These are phyloP conservation scores for Dysmachus trigonus DNA, from an alignment of 2,888 invertebrate species.

Conservation along the genomic window DNA sequence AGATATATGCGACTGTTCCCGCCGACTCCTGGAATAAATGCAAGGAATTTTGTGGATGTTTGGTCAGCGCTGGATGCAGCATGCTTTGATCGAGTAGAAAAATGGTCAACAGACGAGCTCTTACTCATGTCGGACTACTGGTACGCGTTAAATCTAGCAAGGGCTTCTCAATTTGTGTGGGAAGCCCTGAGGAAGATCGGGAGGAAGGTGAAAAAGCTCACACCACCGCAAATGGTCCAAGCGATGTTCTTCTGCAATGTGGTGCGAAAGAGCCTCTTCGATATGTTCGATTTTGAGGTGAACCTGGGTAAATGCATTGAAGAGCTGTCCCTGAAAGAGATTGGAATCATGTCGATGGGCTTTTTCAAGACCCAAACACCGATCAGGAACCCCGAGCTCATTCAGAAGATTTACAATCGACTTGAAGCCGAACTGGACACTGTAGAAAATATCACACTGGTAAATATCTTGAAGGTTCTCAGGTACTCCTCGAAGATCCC, in stretches of 20 bases:
- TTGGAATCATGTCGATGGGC: constrained; percentile 77
- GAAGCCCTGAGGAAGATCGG: constrained; percentile 68
- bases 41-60: constrained; percentile 71
- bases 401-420: constrained; percentile 67
- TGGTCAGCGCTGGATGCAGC: constrained; percentile 76
- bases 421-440: constrained; percentile 66
- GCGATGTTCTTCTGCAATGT: constrained; percentile 74
- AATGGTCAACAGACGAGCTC: constrained; percentile 68
- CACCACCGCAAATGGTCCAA: constrained; percentile 72
- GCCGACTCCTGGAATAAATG: constrained; percentile 65
- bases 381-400: constrained; percentile 67
- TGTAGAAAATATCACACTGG: constrained; percentile 73
- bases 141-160: constrained; percentile 69
- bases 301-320: constrained; percentile 67
- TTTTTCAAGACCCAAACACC: constrained; percentile 80
- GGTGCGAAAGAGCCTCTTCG: constrained; percentile 67
- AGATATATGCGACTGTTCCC: constrained; percentile 67
- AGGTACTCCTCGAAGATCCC: constrained; percentile 68
- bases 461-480: constrained; percentile 69
- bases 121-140: constrained; percentile 73
- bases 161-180: constrained; percentile 68
- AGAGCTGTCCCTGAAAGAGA: constrained; percentile 71
- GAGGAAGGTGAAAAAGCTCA: constrained; percentile 69
- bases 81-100: constrained; percentile 66
- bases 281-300: constrained; percentile 74